phyloP scores from a whole-genome alignment of 2,113 vertebrate genomes.

The Lutjanus erythropterus region DNA sequence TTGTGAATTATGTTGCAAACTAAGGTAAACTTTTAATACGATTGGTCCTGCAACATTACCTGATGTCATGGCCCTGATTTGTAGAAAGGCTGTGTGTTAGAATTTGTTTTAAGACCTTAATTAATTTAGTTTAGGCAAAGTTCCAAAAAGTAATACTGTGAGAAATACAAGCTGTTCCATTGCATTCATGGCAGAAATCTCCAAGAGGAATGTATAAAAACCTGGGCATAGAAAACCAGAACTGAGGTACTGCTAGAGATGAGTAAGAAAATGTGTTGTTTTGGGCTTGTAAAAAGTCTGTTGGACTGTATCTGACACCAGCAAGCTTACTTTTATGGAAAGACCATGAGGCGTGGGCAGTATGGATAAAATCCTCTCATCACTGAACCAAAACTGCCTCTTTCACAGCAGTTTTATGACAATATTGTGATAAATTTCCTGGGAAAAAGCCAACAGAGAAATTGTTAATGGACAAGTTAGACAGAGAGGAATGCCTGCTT shows the following conservation, averaged over 20 bases:
- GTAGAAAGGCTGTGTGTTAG: background rate
- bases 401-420: background rate
- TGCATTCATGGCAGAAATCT: constrained; percentile 1
- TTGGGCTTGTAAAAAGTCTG: background rate
- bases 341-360: background rate
- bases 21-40: too few relatives aligned
- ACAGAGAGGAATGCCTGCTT: background rate
- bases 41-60: background rate
- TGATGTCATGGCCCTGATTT: background rate
- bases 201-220: background rate
- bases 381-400: too few relatives aligned
- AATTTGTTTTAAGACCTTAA: background rate
- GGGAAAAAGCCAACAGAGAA: background rate
- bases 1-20: background rate
- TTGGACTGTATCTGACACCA: background rate
- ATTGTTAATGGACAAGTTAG: background rate
- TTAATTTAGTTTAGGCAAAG: background rate
- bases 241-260: background rate
- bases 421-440: constrained; percentile 1
- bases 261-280: background rate
- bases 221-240: background rate
- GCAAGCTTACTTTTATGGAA: background rate
- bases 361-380: background rate
- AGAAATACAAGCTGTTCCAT: background rate
- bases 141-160: background rate